Base-by-base conservation (phyloP, 37 sponge, comb jelly and placozoan genomes). In the Oopsacas minuta region DNA sequence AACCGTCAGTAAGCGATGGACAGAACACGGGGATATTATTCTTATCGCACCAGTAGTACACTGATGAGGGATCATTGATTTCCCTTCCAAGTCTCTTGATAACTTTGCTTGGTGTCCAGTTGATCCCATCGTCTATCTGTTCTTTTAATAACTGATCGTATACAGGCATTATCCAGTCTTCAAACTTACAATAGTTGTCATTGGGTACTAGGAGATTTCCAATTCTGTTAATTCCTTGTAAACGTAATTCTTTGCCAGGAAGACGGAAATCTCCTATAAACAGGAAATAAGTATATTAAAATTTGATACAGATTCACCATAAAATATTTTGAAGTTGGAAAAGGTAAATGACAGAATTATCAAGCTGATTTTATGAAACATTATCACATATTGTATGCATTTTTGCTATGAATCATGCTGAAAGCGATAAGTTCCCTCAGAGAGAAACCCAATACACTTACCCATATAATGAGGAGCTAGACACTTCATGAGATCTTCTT, bases 401-500 rank as follows among this genome's bases (percentile, higher is more conserved):
- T n/a, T n/a, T n/a, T n/a, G n/a, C n/a, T n/a, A n/a, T n/a, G n/a
- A n/a, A n/a, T n/a, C n/a, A n/a, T n/a, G n/a, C n/a, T n/a, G n/a
- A n/a, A n/a, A n/a, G n/a, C n/a, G n/a, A n/a, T n/a, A n/a, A n/a
- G n/a, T n/a, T n/a, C n/a, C n/a, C n/a, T n/a, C n/a, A n/a, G n/a
- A n/a, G n/a, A n/a, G n/a, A n/a, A n/a, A n/a, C n/a, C n/a, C n/a
- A n/a, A n/a, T n/a, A n/a, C 7, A 61, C 28, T 61, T 61, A 61
- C 99, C 99, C 37, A 98, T 83, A 39, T 87, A 92, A 25, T 90
- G 91, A 0, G 90, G 89, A 52, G 90, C 99, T 23, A 98, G 53
- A 83, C 99, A 98, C 88, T 98, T 95, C 84, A 98, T 98, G 39
- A 98, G 86, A 52, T 98, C 99, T 85, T 98, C 99, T 81, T 98